Evolutionary conservation across 2,113 vertebrate genomes (phyloP), one percentile per base, ranked within the genome.

Genomic region (Maccullochella peelii): DNA sequence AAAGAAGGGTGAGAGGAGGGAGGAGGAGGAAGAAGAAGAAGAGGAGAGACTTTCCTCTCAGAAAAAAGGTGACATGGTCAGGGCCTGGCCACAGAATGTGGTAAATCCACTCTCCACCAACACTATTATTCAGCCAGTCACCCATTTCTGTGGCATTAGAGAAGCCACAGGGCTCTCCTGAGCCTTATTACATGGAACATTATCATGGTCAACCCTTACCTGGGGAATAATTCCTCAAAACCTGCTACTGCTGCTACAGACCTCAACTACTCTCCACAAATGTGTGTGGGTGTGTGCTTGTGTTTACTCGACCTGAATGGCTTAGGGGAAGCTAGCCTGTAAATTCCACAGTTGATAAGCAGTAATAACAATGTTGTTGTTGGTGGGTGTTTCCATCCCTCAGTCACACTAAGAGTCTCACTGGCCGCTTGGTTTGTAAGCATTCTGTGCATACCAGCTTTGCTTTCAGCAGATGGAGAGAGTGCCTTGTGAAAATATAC

Each of bases 341-440:
- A 90, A 87, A 93, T 92, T 91, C 91, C 90, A 87, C 47, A 55
- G 86, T 58, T 87, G 86, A 87, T 82, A 77, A 85, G 89, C 61
- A 67, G 69, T 44, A 77, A 90, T 52, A 89, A 84, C 79, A 80
- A 47, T 27, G 70, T 57, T 55, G 78, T 54, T 62, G 72, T 38
- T 63, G 58, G 33, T 52, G 25, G 44, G 57, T 47, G 57, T 77
- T 85, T 79, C 69, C 50, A 55, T 54, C 36, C 61, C 40, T 47
- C 49, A 6, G 74, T 42, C 59, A 50, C 68, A 76, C 55, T 11
- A 11, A 82, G 66, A 49, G 62, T 54, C 74, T 63, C 77, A 40
- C 49, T 49, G 68, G 63, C 25, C n/a, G 63, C 73, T 79, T 7
- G n/a, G 67, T 75, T 80, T 58, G 58, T 49, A 54, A 82, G 62